Evolutionary conservation across 2,113 vertebrate genomes (phyloP), one percentile per base, ranked within the genome.

Genomic region (Macquaria ambigua): DNA sequence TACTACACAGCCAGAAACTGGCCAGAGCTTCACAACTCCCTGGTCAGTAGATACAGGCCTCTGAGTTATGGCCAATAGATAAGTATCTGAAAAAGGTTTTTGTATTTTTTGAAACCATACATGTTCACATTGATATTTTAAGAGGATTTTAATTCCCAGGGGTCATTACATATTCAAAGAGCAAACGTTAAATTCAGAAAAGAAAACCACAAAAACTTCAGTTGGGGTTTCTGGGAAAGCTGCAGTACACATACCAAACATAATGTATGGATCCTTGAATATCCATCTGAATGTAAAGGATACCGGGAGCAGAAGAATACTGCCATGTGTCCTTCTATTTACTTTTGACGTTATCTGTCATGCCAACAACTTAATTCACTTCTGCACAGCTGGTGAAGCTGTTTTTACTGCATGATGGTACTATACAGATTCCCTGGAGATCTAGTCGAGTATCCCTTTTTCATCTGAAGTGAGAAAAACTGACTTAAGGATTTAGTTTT

Each of bases 361-460:
- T 69, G 59, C 74, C 78, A 77, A 90, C 59, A 48, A 89, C 83
- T 90, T 87, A 68, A 91, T 89, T 87, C 79, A 84, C 84, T 75
- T 62, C 56, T 71, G 85, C 64, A 55, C 80, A 92, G 90, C 91
- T 93, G 92, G 68, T 31, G 28, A 53, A 3, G 59, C 15, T 28
- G 78, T 58, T 89, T 89, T 83, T 80, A 78, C 77, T 31, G 69
- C 23, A 12, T n/a, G 84, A 12, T n/a, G 82, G 88, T 74, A 18
- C 63, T 48, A 31, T 8, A 66, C 61, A 50, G 39, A 74, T 48
- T 67, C 87, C 64, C 70, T 1, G 0, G 56, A 69, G 79, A 83
- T 25, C 39, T 3, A 5, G 58, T 48, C 6, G 7, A 77, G 80
- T 72, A 73, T 79, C 69, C 55, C 23, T 82, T 81, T 74, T 76